Percentiles rank a stretch among this genome's conserved stretches.
These are phyloP conservation scores for Axinella damicornis DNA, from an alignment of 37 sponge, comb jelly and placozoan species.

Conservation along the genomic window DNA sequence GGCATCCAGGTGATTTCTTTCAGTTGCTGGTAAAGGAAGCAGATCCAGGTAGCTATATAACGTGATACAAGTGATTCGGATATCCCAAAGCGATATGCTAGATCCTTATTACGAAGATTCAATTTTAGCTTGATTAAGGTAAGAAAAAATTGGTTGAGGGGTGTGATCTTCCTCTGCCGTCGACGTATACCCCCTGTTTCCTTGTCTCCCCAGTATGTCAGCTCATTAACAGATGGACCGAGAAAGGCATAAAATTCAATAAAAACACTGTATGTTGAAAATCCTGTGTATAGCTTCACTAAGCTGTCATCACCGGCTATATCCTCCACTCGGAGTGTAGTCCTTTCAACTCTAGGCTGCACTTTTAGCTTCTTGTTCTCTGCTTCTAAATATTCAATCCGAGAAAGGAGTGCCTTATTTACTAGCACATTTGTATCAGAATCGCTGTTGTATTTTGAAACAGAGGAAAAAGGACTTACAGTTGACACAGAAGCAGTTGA, in stretches of 20 bases:
- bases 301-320: background rate
- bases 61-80: slow-evolving; percentile 24
- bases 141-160: slow-evolving; percentile 28
- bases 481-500: background rate
- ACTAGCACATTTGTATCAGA: background rate
- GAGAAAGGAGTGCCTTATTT: slow-evolving; percentile 19
- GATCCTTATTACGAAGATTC: background rate
- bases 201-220: slow-evolving; percentile 15
- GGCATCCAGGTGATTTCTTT: slow-evolving; percentile 38
- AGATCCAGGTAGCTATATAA: slow-evolving; percentile 26
- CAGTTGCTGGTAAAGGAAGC: slow-evolving; percentile 28
- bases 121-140: slow-evolving; percentile 3
- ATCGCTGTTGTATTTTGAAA: background rate
- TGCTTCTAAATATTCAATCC: slow-evolving; percentile 33
- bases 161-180: background rate
- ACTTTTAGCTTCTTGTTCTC: slow-evolving; percentile 8
- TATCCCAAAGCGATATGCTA: slow-evolving; percentile 28
- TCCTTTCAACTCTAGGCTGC: background rate
- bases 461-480: background rate
- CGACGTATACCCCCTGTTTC: background rate
- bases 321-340: background rate
- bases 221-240: slow-evolving; percentile 27
- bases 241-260: slow-evolving; percentile 38
- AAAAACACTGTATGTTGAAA: slow-evolving; percentile 26
- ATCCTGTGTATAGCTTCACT: slow-evolving; percentile 36